These are phyloP conservation scores for Sarcophaga rosellei DNA, from an alignment of 2,888 invertebrate genomes.

Conservation along the genomic window DNA sequence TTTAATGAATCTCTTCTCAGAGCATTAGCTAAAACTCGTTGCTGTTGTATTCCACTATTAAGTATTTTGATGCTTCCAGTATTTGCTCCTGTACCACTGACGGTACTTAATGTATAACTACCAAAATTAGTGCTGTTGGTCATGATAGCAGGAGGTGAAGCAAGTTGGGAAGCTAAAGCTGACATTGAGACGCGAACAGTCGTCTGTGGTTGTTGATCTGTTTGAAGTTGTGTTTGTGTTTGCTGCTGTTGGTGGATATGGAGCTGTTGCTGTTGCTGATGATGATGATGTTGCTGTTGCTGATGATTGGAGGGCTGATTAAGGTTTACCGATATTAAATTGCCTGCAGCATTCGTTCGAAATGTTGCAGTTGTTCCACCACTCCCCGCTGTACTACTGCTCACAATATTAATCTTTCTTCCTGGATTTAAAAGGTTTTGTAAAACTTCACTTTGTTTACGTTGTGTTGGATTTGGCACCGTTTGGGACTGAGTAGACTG, in stretches of 20 bases:
- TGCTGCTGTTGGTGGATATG: conserved; percentile 69
- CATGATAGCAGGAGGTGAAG: conserved; percentile 81
- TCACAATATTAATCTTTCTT: conserved; percentile 79
- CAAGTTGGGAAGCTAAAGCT: conserved; percentile 81
- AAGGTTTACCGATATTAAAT: conserved; percentile 78
- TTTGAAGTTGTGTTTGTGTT: conserved; percentile 59
- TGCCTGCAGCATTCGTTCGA: conserved; percentile 78
- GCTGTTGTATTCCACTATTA: conserved; percentile 75
- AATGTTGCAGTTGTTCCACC: conserved; percentile 74
- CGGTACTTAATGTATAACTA: conserved; percentile 74
- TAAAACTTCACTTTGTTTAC: conserved; percentile 79
- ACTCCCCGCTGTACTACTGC: conserved; percentile 68
- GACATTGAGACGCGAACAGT: conserved; percentile 82
- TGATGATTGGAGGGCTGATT: conserved; percentile 72
- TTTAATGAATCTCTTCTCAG: conserved; percentile 79
- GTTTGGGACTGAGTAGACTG: conserved; percentile 73
- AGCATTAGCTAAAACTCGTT: conserved; percentile 79
- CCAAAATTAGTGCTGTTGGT: conserved; percentile 79
- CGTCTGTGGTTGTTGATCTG: conserved; percentile 72
- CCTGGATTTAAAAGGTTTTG: conserved; percentile 79
- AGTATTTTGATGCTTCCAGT: conserved; percentile 75
- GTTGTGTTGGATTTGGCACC: conserved; percentile 69
- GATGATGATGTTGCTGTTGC: conserved; percentile 70
- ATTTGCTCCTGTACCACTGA: conserved; percentile 71
- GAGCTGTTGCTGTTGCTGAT: conserved; percentile 70